Evolutionary conservation across 1,140 invertebrate species (phyloP).

Genomic region (Leptopilina clavipes): DNA sequence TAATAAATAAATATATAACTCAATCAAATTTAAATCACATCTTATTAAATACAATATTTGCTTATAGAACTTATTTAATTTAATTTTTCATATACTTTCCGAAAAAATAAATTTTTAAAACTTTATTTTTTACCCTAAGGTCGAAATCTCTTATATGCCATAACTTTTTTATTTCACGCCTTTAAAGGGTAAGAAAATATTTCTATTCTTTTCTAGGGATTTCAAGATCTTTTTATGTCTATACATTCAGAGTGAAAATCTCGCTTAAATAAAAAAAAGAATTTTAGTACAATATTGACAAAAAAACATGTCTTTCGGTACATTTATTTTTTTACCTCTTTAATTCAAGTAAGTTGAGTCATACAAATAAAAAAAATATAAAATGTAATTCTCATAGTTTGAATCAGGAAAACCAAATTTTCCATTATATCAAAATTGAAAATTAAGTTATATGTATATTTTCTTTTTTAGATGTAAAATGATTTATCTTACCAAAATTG

Average conservation of each 20-base stretch:
- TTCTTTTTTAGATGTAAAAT: background rate
- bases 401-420: no score
- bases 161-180: background rate
- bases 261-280: background rate
- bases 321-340: no score
- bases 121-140: background rate
- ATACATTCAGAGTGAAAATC: background rate
- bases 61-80: background rate
- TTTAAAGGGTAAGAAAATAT: background rate
- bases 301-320: background rate
- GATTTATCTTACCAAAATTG: conserved; percentile 78
- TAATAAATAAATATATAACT: no score
- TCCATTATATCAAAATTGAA: background rate
- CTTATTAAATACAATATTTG: no score
- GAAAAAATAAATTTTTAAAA: background rate
- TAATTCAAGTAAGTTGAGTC: no score
- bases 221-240: background rate
- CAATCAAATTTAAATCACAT: no score
- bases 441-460: background rate
- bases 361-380: background rate
- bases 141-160: background rate
- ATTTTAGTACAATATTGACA: background rate
- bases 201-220: background rate
- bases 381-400: no score
- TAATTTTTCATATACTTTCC: background rate